Evolutionary conservation across 2,113 vertebrate genomes (phyloP), one percentile per base, ranked within the genome.

Genomic region (Nibea coibor): DNA sequence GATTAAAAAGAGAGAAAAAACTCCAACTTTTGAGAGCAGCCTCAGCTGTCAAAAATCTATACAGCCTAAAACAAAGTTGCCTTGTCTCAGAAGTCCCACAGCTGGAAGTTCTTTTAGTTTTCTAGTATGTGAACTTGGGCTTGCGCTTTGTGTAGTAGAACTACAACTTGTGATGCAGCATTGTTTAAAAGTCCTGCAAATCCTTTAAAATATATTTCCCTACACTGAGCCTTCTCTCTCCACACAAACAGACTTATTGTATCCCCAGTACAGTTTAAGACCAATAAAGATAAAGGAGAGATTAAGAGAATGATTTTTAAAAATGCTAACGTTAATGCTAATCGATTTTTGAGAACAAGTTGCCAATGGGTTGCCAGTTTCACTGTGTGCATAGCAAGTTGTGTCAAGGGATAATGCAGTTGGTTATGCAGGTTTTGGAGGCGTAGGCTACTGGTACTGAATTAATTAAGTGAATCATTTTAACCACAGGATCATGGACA

Each of bases 101-200:
- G 39, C 42, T 66, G 2, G 47, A 81, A 28, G 62, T 51, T 22
- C 45, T 71, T 31, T 42, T 8, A 35, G 57, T 43, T 59, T 80
- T 39, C 15, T 20, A 10, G 19, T 75, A 28, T 22, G 19, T 35
- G 8, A 65, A 71, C 35, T 35, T 20, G 26, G 35, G 16, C 50
- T 76, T 65, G 66, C 4, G 17, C 59, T 65, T 71, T 71, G 50
- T 22, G 42, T 65, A 69, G 10, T 4, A 16, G 50, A 56, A 70
- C 47, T 26, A 47, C n/a, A 63, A 48, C 26, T 51, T 64, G 47
- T 75, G 61, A 26, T 66, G 57, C 7, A 56, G 15, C 15, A 17
- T 0, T 39, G 16, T 47, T 28, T 76, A 42, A 70, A 65, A 82
- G 47, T n/a, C 5, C 26, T 3, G 57, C 11, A 16, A 45, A 28